Evolutionary conservation across 1,140 invertebrate species (phyloP), one percentile per base, ranked within the genome.

Genomic region (Globodera ellingtonae): DNA sequence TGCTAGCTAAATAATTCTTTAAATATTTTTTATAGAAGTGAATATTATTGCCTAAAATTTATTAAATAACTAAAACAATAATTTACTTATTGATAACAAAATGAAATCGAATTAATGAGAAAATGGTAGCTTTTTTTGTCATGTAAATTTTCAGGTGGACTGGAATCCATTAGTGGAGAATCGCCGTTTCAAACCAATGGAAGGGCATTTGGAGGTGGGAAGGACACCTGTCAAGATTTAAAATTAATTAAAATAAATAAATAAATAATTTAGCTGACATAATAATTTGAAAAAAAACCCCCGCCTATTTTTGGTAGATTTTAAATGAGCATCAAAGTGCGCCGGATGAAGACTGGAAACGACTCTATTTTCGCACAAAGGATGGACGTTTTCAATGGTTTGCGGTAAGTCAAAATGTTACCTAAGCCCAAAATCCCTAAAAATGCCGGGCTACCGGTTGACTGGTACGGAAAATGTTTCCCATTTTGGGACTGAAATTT

Each of bases 301-400:
- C 73, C 77, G 13, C 48, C 18, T 67, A 8, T 4, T 13, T 44
- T 24, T 52, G n/a, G 35, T 59, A 15, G 18, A 56, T 21, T 56
- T 75, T 44, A n/a, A 77, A 87, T 18, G 72, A 62, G 48, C 44
- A 67, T n/a, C 81, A 71, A 9, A 21, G 24, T 9, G n/a, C 35
- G 13, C 13, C 86, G 6, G 86, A 87, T 46, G 80, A 85, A 44
- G 72, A 78, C 67, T 87, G 86, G 82, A 83, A 79, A 73, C 46
- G 66, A 46, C 59, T 84, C 13, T 84, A 84, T 52, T 88, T 89
- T 35, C 65, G 87, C 24, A 87, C 83, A 44, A 85, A 84, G 72
- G 87, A 89, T 52, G 88, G 88, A n/a, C 77, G 87, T 50, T 82
- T 89, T 70, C 87, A 88, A 69, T 88, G 87, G 81, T 89, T 88